A percentile compares a stretch with the other conserved stretches of the same genome.
phyloP scores from a whole-genome alignment of 2,113 vertebrate genomes.

The Albula glossodonta region DNA sequence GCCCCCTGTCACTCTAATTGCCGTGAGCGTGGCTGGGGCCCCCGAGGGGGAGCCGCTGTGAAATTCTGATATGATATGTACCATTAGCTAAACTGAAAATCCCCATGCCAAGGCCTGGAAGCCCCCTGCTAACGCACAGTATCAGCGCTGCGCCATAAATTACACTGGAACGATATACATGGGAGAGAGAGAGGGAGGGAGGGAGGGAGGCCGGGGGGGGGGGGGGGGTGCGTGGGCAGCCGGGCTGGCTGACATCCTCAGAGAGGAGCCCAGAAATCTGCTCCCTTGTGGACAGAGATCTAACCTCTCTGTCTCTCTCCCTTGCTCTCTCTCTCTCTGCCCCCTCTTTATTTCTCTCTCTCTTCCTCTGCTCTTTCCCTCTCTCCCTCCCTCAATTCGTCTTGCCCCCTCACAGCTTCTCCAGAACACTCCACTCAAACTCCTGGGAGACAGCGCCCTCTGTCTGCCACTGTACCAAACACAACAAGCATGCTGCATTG shows the following conservation, averaged over 20 bases:
- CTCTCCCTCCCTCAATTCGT: neutral
- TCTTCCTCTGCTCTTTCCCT: conserved; percentile 23
- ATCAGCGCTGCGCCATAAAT: conserved; percentile 17
- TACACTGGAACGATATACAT: neutral
- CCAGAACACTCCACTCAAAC: neutral
- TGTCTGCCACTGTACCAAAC: conserved; percentile 39
- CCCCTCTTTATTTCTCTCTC: neutral
- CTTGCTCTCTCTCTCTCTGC: conserved; percentile 27
- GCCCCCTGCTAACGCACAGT: neutral
- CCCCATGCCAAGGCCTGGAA: conserved; percentile 24
- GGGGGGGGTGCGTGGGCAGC: neutral
- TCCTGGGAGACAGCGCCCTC: conserved; percentile 44
- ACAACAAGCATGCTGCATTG: conserved; percentile 11
- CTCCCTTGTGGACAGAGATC: neutral
- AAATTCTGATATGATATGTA: conserved; percentile 57
- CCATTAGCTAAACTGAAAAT: conserved; percentile 51
- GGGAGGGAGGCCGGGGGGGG: neutral
- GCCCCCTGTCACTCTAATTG: conserved; percentile 48
- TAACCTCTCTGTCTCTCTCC: conserved; percentile 18
- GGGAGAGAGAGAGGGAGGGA: neutral
- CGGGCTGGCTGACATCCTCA: neutral
- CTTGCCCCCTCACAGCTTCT: neutral
- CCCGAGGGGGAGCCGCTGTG: conserved; percentile 42
- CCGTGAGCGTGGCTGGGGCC: conserved; percentile 34
- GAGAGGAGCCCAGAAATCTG: neutral